Evolutionary conservation across 2,888 invertebrate species (phyloP).

Genomic region (Trachelus tabidus): DNA sequence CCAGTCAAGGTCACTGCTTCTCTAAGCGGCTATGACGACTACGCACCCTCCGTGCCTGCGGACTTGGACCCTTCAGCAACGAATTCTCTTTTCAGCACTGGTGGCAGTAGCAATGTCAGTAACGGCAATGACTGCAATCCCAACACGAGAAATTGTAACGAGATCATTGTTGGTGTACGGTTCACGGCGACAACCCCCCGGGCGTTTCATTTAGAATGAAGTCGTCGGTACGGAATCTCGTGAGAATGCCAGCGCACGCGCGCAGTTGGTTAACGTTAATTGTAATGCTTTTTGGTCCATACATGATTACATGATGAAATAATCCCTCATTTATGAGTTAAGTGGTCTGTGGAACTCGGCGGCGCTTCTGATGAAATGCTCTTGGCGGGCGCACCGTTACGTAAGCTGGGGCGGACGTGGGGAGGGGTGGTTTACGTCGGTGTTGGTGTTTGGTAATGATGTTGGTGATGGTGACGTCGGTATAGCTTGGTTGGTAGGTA

Average conservation of each 20-base stretch:
- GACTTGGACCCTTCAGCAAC: not conserved
- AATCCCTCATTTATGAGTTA: slow-evolving; percentile 64
- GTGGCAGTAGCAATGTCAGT: not conserved
- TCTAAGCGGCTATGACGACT: not conserved
- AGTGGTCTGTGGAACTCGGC: slow-evolving; percentile 63
- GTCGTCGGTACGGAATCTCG: not conserved
- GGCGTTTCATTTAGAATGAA: slow-evolving; percentile 10
- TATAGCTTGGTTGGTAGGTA: slow-evolving; percentile 10
- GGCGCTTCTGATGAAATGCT: slow-evolving; percentile 63
- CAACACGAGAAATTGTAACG: not conserved
- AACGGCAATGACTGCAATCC: not conserved
- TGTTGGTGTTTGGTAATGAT: slow-evolving; percentile 2
- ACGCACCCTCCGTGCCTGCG: not conserved
- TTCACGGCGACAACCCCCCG: slow-evolving; percentile 26
- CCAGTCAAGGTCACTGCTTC: not conserved
- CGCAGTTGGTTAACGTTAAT: slow-evolving; percentile 61
- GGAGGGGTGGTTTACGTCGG: slow-evolving; percentile 30
- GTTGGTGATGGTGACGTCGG: not conserved
- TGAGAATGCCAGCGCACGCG: slow-evolving; percentile 9
- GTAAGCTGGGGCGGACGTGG: slow-evolving; percentile 42
- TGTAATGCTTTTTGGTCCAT: slow-evolving; percentile 63
- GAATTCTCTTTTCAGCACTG: not conserved
- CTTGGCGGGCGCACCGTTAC: slow-evolving; percentile 53
- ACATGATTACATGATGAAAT: slow-evolving; percentile 63
- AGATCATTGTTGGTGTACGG: not conserved